Conservation (phyloP, 2,888 invertebrate genomes). For the Aricia artaxerxes region DNA sequence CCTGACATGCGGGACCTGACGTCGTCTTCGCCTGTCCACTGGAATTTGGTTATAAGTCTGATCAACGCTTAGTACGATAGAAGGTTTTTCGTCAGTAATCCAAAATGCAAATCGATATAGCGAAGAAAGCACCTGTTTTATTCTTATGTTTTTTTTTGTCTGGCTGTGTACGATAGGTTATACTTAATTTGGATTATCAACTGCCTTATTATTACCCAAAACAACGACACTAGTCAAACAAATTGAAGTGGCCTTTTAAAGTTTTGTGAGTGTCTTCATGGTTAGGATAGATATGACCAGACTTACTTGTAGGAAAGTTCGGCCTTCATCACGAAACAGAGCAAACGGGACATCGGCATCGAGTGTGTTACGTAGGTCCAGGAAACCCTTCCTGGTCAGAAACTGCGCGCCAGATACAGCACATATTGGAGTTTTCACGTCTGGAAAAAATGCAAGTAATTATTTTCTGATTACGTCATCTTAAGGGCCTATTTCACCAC, state of each 20-base stretch:
- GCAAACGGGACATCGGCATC: constrained; percentile 90
- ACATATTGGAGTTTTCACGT: constrained; percentile 89
- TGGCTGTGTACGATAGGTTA: too few relatives aligned
- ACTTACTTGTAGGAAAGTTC: constrained; percentile 89
- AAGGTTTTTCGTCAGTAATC: too few relatives aligned
- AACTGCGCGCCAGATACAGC: constrained; percentile 92
- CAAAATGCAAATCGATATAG: too few relatives aligned
- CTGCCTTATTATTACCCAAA: too few relatives aligned
- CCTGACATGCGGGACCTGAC: constrained; percentile 89
- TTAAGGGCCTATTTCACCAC: neutral
- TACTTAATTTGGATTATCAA: too few relatives aligned
- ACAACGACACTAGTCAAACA: too few relatives aligned
- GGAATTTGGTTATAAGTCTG: constrained; percentile 38
- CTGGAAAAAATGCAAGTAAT: constrained; percentile 61
- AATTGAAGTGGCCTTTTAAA: too few relatives aligned
- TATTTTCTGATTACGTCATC: neutral
- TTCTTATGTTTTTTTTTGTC: too few relatives aligned
- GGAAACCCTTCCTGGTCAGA: constrained; percentile 88
- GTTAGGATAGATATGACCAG: too few relatives aligned
- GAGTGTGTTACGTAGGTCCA: constrained; percentile 87
- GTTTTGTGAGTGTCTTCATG: too few relatives aligned
- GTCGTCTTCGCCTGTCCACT: constrained; percentile 93
- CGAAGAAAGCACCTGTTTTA: too few relatives aligned
- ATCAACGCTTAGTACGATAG: too few relatives aligned
- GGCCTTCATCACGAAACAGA: constrained; percentile 89